phyloP scores from a whole-genome alignment of 2,888 invertebrate genomes.

The Stegophylla sp. region DNA sequence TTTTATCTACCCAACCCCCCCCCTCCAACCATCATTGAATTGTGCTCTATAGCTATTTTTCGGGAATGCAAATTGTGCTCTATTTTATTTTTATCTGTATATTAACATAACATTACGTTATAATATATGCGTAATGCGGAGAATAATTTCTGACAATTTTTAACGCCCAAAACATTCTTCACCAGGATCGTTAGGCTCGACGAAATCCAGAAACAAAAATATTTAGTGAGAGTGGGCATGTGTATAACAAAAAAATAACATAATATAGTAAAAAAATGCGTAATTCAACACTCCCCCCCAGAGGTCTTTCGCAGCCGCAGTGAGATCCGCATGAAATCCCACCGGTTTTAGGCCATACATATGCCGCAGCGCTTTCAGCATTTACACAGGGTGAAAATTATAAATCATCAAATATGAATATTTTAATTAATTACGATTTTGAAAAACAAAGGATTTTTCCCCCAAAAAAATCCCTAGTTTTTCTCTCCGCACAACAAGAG shows the following conservation, averaged over 20 bases:
- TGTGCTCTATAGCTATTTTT: too few species aligned
- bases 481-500: too few species aligned
- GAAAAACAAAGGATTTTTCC: background rate
- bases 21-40: too few species aligned
- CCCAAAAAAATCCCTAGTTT: too few species aligned
- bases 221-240: background rate
- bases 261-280: slow-evolving; percentile 15
- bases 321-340: background rate
- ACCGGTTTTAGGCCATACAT: background rate
- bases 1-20: too few species aligned
- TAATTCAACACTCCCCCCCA: slow-evolving; percentile 7
- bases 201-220: too few species aligned
- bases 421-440: background rate
- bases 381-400: background rate
- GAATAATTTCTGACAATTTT: background rate
- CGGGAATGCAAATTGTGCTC: too few species aligned
- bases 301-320: background rate
- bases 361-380: too few species aligned
- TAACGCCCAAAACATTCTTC: background rate
- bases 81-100: too few species aligned
- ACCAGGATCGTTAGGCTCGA: background rate
- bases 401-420: slow-evolving; percentile 15
- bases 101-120: too few species aligned
- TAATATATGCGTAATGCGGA: background rate
- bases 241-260: too few species aligned